Conservation (phyloP, 1,140 invertebrate genomes). For the Paraescarpia echinospica region DNA sequence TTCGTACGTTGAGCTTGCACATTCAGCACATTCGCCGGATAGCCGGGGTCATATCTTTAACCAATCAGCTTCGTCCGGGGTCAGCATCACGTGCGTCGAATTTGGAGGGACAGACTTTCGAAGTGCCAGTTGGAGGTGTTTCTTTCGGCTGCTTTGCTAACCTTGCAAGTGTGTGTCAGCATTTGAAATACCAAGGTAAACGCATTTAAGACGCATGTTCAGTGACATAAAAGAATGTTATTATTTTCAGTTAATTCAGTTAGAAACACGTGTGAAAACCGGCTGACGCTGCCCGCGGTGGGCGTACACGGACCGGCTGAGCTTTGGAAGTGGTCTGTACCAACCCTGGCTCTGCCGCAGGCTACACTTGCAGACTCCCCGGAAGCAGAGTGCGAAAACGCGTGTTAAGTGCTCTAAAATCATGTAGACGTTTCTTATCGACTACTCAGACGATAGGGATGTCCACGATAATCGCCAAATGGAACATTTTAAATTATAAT, state of each 20-base stretch:
- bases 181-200: conserved; percentile 1
- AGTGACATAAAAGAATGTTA: not conserved
- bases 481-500: too few relatives aligned
- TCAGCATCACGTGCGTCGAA: not conserved
- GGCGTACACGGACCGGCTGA: not conserved
- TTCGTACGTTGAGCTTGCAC: not conserved
- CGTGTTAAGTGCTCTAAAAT: too few relatives aligned
- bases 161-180: not conserved
- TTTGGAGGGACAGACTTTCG: not conserved
- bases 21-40: not conserved
- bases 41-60: not conserved
- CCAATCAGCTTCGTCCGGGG: not conserved
- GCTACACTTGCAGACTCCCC: not conserved
- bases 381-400: too few relatives aligned
- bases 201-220: not conserved
- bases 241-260: not conserved
- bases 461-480: too few relatives aligned
- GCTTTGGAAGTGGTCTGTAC: not conserved
- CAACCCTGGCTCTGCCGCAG: not conserved
- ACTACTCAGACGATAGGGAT: too few relatives aligned
- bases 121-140: not conserved
- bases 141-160: not conserved
- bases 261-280: not conserved
- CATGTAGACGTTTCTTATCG: too few relatives aligned
- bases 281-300: not conserved